Evolutionary conservation across 2,797 vertebrate genomes (phyloP).

Genomic region (Characodon lateralis): DNA sequence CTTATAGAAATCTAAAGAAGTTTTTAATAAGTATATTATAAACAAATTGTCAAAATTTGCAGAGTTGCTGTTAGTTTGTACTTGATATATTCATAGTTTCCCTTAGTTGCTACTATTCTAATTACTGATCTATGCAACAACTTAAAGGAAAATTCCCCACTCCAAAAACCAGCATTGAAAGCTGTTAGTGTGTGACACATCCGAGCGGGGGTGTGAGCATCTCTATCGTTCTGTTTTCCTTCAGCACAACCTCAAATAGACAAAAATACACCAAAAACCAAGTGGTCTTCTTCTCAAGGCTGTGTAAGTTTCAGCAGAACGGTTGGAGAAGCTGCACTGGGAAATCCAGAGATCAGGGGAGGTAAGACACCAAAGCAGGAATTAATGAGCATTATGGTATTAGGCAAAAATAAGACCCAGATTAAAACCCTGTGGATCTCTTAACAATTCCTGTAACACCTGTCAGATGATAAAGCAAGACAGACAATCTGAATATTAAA

Average conservation of each 20-base stretch:
- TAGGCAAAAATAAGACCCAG: slow-evolving; percentile 82
- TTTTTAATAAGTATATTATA: too few species aligned
- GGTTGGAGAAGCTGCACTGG: neutral
- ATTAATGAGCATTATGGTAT: slow-evolving; percentile 85
- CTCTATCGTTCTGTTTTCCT: neutral
- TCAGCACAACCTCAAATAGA: neutral
- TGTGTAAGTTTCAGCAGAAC: slow-evolving; percentile 22
- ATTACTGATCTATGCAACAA: neutral
- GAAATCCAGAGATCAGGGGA: slow-evolving; percentile 62
- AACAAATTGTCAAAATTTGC: too few species aligned
- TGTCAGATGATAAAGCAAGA: slow-evolving; percentile 61
- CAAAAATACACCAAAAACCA: neutral
- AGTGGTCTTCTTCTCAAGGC: neutral
- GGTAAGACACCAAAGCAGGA: slow-evolving; percentile 81
- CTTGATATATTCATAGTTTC: too few species aligned
- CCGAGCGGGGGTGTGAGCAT: neutral
- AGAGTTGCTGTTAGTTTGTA: too few species aligned
- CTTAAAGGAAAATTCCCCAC: neutral
- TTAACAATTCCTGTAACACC: slow-evolving; percentile 80
- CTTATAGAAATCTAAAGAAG: too few species aligned
- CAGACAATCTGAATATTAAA: slow-evolving; percentile 1
- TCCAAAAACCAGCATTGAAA: neutral
- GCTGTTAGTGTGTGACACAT: neutral
- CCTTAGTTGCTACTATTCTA: too few species aligned
- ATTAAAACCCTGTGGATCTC: slow-evolving; percentile 77